Evolutionary conservation across 2,797 vertebrate genomes (phyloP).

Genomic region (Enteromius fasciolatus): DNA sequence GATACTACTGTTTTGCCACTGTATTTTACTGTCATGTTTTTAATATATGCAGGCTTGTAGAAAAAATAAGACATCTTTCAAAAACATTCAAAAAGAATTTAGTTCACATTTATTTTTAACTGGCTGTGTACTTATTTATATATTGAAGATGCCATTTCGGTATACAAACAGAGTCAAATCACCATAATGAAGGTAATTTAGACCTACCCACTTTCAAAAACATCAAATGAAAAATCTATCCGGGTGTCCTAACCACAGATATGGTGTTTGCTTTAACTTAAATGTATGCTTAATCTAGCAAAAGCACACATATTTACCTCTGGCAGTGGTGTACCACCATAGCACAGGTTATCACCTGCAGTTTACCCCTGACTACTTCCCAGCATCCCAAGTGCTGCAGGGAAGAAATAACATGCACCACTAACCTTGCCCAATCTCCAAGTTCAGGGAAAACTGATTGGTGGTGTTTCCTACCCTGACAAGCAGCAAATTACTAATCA

Average conservation of each 20-base stretch:
- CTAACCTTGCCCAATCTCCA: slow-evolving; percentile 37
- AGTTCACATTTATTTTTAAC: neutral
- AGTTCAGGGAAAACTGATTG: slow-evolving; percentile 49
- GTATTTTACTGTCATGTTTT: neutral
- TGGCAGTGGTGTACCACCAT: slow-evolving; percentile 26
- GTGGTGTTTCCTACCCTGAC: slow-evolving; percentile 49
- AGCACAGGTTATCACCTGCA: slow-evolving; percentile 30
- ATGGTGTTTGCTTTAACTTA: slow-evolving; percentile 4
- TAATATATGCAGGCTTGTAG: neutral
- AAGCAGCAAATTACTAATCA: slow-evolving; percentile 56
- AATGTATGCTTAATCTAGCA: slow-evolving; percentile 26
- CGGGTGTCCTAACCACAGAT: slow-evolving; percentile 11
- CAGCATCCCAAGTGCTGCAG: slow-evolving; percentile 29
- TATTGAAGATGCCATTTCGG: neutral
- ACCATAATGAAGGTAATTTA: neutral
- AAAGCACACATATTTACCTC: slow-evolving; percentile 40
- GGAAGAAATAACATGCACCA: slow-evolving; percentile 36
- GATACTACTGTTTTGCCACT: neutral
- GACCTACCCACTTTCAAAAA: neutral
- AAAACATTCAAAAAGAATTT: neutral
- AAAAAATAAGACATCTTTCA: neutral
- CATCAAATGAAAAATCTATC: slow-evolving; percentile 33
- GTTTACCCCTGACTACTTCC: slow-evolving; percentile 26
- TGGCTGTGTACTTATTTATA: neutral
- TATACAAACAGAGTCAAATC: neutral